Conservation (phyloP, 2,797 vertebrate genomes). For the Channa striata region DNA sequence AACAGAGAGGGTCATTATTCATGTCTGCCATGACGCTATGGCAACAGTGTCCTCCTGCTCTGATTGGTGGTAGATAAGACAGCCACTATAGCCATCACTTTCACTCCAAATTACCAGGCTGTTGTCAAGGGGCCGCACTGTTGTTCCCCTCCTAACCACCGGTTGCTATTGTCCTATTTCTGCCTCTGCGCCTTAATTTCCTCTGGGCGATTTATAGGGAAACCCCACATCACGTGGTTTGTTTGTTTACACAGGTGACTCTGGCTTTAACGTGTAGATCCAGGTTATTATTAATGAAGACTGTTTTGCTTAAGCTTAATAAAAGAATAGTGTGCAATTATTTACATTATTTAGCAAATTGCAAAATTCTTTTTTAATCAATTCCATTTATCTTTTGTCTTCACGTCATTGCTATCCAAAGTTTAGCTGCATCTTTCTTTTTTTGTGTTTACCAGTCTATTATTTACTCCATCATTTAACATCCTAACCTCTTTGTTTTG, state of each 20-base stretch:
- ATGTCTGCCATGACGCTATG: slow-evolving; percentile 78
- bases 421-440: neutral
- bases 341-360: neutral
- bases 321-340: neutral
- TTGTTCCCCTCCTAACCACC: slow-evolving; percentile 58
- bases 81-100: slow-evolving; percentile 64
- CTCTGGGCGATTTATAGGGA: slow-evolving; percentile 30
- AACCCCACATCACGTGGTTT: slow-evolving; percentile 31
- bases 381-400: neutral
- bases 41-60: slow-evolving; percentile 77
- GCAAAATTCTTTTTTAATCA: neutral
- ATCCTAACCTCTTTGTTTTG: slow-evolving; percentile 46
- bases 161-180: slow-evolving; percentile 41
- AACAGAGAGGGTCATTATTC: slow-evolving; percentile 80
- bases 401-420: neutral
- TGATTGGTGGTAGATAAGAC: slow-evolving; percentile 80
- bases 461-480: slow-evolving; percentile 49
- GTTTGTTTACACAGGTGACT: slow-evolving; percentile 39
- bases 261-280: slow-evolving; percentile 35
- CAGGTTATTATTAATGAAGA: slow-evolving; percentile 18
- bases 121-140: slow-evolving; percentile 53
- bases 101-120: slow-evolving; percentile 61
- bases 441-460: slow-evolving; percentile 22
- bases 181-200: slow-evolving; percentile 44
- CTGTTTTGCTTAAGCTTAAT: slow-evolving; percentile 11